Evolutionary conservation across 2,113 vertebrate genomes (phyloP).

Genomic region (Tringa solitaria): DNA sequence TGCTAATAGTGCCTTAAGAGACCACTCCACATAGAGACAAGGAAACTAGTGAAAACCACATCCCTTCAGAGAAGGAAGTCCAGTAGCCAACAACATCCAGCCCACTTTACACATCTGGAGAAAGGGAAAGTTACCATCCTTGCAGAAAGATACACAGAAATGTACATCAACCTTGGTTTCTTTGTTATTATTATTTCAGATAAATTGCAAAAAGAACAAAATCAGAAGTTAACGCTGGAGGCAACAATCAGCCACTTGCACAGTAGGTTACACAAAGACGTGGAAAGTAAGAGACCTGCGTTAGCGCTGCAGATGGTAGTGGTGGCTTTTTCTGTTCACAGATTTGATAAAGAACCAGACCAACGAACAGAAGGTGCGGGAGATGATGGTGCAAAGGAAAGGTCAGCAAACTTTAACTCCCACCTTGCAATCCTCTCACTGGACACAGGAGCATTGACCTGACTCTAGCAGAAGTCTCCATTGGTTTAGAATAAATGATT

Average conservation of each 20-base stretch:
- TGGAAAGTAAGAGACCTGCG: rapidly evolving
- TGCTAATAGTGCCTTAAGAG: rapidly evolving
- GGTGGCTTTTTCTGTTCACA: neutral
- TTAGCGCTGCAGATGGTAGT: rapidly evolving
- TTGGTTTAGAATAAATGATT: neutral
- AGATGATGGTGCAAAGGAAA: slow-evolving; percentile 43
- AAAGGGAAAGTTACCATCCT: neutral
- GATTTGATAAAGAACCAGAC: slow-evolving; percentile 60
- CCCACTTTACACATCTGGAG: neutral
- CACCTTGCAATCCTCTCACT: neutral
- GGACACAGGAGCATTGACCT: neutral
- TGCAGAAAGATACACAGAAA: neutral
- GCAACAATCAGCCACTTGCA: slow-evolving; percentile 58
- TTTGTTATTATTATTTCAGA: slow-evolving; percentile 48
- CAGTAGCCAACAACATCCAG: neutral
- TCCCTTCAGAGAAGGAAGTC: neutral
- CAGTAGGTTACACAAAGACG: slow-evolving; percentile 51
- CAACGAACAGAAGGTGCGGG: neutral
- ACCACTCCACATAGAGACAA: rapidly evolving
- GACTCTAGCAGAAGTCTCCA: neutral
- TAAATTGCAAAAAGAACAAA: slow-evolving; percentile 64
- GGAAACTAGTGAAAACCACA: neutral
- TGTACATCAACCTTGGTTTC: neutral
- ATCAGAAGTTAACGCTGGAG: slow-evolving; percentile 58
- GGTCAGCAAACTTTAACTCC: slow-evolving; percentile 70